Evolutionary conservation across 1,140 invertebrate genomes (phyloP).

Genomic region (Ectropis grisescens): DNA sequence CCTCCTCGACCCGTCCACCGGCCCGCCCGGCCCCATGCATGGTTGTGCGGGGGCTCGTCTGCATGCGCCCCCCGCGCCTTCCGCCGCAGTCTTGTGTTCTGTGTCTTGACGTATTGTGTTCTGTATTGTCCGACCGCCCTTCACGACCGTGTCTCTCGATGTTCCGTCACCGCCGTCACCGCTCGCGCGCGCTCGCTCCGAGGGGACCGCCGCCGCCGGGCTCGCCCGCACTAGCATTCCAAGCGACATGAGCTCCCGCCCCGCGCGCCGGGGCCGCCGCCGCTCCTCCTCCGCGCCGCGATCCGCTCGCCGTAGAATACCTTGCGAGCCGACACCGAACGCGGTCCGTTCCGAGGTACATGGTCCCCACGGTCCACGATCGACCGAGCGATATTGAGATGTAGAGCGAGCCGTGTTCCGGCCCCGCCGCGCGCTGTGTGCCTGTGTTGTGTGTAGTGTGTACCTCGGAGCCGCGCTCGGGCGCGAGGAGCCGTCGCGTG

Average conservation of each 20-base stretch:
- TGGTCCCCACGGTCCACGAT: constrained; percentile 68
- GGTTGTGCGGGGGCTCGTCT: constrained; percentile 50
- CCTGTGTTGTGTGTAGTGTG: constrained; percentile 56
- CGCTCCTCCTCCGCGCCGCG: constrained; percentile 16
- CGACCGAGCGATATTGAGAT: constrained; percentile 70
- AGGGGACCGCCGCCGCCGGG: constrained; percentile 39
- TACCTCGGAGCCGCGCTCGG: constrained; percentile 63
- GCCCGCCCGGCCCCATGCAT: constrained; percentile 61
- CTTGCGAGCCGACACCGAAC: constrained; percentile 36
- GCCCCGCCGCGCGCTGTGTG: constrained; percentile 38
- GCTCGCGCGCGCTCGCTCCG: constrained; percentile 28
- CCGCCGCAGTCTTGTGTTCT: constrained; percentile 55
- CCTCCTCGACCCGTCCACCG: constrained; percentile 66
- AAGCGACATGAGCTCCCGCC: constrained; percentile 68
- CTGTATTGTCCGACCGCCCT: constrained; percentile 39
- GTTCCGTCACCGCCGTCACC: constrained; percentile 28
- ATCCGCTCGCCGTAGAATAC: constrained; percentile 11
- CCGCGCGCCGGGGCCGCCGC: constrained; percentile 32
- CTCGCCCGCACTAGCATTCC: constrained; percentile 65
- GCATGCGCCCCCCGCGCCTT: constrained; percentile 40
- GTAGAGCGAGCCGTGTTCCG: constrained; percentile 62
- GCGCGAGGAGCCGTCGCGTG: constrained; percentile 9
- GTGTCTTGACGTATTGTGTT: constrained; percentile 66
- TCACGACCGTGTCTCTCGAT: constrained; percentile 34
- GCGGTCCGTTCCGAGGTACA: constrained; percentile 71